These are phyloP conservation scores for Ctenopoma multispine DNA, from an alignment of 2,797 vertebrate species.

Conservation along the genomic window DNA sequence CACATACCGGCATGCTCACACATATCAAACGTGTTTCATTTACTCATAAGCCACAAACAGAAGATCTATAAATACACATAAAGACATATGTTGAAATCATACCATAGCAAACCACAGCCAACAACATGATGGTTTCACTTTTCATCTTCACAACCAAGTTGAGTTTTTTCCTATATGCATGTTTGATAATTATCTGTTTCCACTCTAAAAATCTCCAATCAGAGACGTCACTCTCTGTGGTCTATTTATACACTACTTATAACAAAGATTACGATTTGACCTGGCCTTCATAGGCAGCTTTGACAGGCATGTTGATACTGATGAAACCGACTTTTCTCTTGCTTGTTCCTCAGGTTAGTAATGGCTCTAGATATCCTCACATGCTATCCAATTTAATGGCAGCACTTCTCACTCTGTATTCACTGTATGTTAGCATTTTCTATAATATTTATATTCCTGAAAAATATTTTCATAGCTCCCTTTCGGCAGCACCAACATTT, in stretches of 20 bases:
- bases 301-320: slow-evolving; percentile 49
- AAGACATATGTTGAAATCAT: slow-evolving; percentile 29
- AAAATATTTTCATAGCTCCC: slow-evolving; percentile 36
- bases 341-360: slow-evolving; percentile 34
- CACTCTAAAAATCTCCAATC: neutral
- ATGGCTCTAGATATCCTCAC: slow-evolving; percentile 55
- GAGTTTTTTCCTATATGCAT: slow-evolving; percentile 6
- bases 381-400: slow-evolving; percentile 18
- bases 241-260: slow-evolving; percentile 54
- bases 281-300: slow-evolving; percentile 60
- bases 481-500: slow-evolving; percentile 50
- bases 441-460: slow-evolving; percentile 38
- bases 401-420: neutral
- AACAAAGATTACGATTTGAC: slow-evolving; percentile 27
- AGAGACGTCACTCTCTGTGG: slow-evolving; percentile 3
- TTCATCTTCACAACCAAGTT: slow-evolving; percentile 14
- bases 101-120: slow-evolving; percentile 7
- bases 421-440: slow-evolving; percentile 18
- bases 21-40: slow-evolving; percentile 49
- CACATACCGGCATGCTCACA: slow-evolving; percentile 71
- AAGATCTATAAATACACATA: slow-evolving; percentile 37
- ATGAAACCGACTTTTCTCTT: slow-evolving; percentile 17
- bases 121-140: slow-evolving; percentile 8
- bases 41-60: slow-evolving; percentile 60
- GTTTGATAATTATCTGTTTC: slow-evolving; percentile 7